A percentile compares a stretch with the other conserved stretches of the same genome.
Conservation (phyloP, 2,888 invertebrate species). For the Argyresthia goedartella region DNA sequence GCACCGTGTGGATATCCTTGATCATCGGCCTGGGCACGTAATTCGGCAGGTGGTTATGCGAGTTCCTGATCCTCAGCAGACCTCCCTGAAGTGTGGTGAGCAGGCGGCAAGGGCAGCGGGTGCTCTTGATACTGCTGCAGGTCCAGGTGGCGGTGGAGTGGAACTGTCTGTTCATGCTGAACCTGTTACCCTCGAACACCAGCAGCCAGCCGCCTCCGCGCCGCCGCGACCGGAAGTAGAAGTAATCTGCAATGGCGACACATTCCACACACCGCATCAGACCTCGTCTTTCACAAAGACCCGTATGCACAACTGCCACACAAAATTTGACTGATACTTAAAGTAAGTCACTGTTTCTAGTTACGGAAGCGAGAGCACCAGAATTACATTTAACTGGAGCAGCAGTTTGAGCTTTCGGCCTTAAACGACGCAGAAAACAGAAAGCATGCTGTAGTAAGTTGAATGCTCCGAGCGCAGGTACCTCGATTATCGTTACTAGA, state of each 20-base stretch:
- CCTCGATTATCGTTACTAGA: background rate
- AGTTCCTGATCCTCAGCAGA: slow-evolving; percentile 49
- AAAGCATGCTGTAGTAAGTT: background rate
- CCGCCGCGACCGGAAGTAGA: slow-evolving; percentile 4
- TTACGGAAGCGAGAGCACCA: too few relatives aligned
- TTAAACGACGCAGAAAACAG: too few relatives aligned
- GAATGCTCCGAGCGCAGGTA: background rate
- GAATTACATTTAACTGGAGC: too few relatives aligned
- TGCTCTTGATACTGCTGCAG: slow-evolving; percentile 55
- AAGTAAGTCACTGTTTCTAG: too few relatives aligned
- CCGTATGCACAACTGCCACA: background rate
- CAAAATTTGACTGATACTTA: too few relatives aligned
- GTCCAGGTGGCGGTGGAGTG: slow-evolving; percentile 61
- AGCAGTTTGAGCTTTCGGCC: too few relatives aligned
- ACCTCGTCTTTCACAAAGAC: background rate
- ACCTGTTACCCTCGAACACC: slow-evolving; percentile 56
- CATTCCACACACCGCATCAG: background rate
- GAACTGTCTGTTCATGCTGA: slow-evolving; percentile 64
- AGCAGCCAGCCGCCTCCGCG: slow-evolving; percentile 31
- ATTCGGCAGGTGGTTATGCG: slow-evolving; percentile 52
- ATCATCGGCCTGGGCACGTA: slow-evolving; percentile 34
- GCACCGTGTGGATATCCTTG: slow-evolving; percentile 4
- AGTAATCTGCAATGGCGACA: slow-evolving; percentile 5
- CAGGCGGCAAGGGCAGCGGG: slow-evolving; percentile 53
- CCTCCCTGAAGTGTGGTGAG: slow-evolving; percentile 60